A percentile compares a stretch with the other conserved stretches of the same genome.
Conservation (phyloP, 2,888 invertebrate species). For the Tyria jacobaeae region DNA sequence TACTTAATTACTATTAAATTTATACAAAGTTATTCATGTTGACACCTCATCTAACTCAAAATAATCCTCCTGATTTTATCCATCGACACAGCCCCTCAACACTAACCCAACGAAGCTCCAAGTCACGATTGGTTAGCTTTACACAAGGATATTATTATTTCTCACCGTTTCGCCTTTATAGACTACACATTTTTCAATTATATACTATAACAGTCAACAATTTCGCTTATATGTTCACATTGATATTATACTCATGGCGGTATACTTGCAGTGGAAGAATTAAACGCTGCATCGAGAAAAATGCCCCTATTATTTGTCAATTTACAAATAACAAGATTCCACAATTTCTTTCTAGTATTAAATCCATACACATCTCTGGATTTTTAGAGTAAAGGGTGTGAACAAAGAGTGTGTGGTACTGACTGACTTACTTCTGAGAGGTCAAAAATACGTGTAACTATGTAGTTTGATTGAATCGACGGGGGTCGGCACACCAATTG, state of each 20-base stretch:
- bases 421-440: no score
- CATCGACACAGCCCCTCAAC: slow-evolving; percentile 39
- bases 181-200: slow-evolving; percentile 63
- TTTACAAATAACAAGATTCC: no score
- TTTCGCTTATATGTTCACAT: slow-evolving; percentile 36
- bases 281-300: slow-evolving; percentile 8
- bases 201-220: slow-evolving; percentile 49
- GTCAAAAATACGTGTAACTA: no score
- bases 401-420: no score
- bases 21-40: no score
- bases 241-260: slow-evolving; percentile 18
- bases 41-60: background rate
- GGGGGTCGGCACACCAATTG: no score
- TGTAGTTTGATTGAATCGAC: no score
- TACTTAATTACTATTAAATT: no score
- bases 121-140: slow-evolving; percentile 81
- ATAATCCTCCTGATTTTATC: slow-evolving; percentile 8
- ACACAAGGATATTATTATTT: slow-evolving; percentile 78
- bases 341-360: no score
- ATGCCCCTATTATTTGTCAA: background rate
- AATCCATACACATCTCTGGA: no score
- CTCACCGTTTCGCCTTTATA: slow-evolving; percentile 63
- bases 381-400: no score
- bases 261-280: slow-evolving; percentile 9
- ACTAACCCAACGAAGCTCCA: slow-evolving; percentile 65